These are phyloP conservation scores for Amblyopsis rosae DNA, from an alignment of 2,113 vertebrate species.

Conservation along the genomic window DNA sequence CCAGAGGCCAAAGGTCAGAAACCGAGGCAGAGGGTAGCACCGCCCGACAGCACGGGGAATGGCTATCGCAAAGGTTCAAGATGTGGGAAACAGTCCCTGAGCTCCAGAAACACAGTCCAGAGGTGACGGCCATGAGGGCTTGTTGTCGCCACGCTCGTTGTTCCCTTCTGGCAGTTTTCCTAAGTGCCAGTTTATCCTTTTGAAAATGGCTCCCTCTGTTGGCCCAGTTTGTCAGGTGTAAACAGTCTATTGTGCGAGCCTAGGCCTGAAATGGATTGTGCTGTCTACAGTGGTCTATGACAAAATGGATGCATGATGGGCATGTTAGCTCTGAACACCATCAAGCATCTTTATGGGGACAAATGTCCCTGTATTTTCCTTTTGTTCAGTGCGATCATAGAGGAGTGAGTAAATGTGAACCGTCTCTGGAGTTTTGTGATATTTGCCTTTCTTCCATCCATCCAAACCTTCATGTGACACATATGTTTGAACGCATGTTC, in stretches of 20 bases:
- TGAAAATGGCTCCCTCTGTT: conserved; percentile 1
- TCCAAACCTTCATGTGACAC: conserved; percentile 31
- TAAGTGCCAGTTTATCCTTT: conserved; percentile 38
- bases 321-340: not conserved
- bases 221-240: conserved; percentile 2
- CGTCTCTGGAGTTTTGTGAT: conserved; percentile 27
- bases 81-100: conserved; percentile 79
- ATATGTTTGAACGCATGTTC: conserved; percentile 46
- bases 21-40: conserved; percentile 72
- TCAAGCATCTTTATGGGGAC: not conserved
- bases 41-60: conserved; percentile 62
- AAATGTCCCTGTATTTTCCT: not conserved
- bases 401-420: conserved; percentile 5
- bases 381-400: no score
- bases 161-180: conserved; percentile 22
- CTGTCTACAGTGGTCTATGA: not conserved
- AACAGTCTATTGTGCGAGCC: not conserved
- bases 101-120: conserved; percentile 83
- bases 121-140: conserved; percentile 84
- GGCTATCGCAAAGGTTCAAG: conserved; percentile 69
- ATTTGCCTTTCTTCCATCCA: not conserved
- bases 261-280: not conserved
- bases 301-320: not conserved
- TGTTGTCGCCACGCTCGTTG: conserved; percentile 8
- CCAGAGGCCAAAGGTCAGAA: conserved; percentile 85